phyloP scores from a whole-genome alignment of 2,888 invertebrate genomes.

The Diaprepes abbreviatus region DNA sequence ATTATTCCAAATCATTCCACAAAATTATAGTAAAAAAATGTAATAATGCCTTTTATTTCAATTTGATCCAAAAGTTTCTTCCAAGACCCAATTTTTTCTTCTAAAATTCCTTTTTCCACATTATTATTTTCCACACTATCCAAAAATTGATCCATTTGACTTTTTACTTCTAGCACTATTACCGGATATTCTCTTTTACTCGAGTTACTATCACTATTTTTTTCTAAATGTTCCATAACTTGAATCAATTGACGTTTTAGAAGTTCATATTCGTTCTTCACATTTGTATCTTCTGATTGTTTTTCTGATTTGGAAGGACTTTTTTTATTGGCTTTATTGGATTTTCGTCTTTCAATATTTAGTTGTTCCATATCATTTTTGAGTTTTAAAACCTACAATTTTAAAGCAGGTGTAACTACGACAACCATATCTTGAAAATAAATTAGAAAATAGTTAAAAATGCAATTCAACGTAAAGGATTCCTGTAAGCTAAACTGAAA shows the following conservation, averaged over 20 bases:
- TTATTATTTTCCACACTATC: conserved; percentile 30
- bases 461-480: too few species aligned
- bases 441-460: too few species aligned
- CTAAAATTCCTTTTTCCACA: conserved; percentile 47
- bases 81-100: conserved; percentile 50
- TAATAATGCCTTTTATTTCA: conserved; percentile 16
- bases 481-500: too few species aligned
- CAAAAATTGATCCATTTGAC: conserved; percentile 50
- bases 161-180: conserved; percentile 37
- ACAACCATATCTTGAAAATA: too few species aligned
- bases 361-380: conserved; percentile 51
- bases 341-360: conserved; percentile 48
- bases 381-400: conserved; percentile 42
- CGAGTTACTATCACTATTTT: conserved; percentile 4
- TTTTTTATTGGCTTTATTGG: conserved; percentile 21
- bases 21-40: too few species aligned
- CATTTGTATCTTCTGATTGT: conserved; percentile 25
- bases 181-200: conserved; percentile 28
- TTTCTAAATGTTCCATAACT: conserved; percentile 52
- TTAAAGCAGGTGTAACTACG: too few species aligned
- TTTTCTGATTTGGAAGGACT: conserved; percentile 26
- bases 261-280: conserved; percentile 50
- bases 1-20: too few species aligned
- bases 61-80: conserved; percentile 45
- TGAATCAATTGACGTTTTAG: conserved; percentile 52